These are phyloP conservation scores for Tetrapedia diversipes DNA, from an alignment of 2,888 invertebrate species.

Conservation along the genomic window DNA sequence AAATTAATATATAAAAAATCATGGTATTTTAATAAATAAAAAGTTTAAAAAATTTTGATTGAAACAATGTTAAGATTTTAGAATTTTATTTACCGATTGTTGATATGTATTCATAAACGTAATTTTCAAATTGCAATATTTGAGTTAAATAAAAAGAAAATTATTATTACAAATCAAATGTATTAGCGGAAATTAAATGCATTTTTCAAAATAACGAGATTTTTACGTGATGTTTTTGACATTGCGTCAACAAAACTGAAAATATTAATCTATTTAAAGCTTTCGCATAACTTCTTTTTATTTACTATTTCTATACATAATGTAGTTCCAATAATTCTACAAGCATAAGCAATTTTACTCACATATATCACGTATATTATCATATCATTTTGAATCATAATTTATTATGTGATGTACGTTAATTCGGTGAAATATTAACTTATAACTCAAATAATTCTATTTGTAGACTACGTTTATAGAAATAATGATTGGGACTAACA, in stretches of 20 bases:
- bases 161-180: background rate
- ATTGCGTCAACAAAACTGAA: background rate
- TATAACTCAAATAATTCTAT: background rate
- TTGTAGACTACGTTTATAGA: constrained; percentile 12
- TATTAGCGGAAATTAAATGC: background rate
- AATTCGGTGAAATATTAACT: background rate
- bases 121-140: too few relatives aligned
- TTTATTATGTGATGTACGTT: background rate
- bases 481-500: background rate
- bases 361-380: background rate
- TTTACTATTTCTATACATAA: constrained; percentile 14
- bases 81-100: background rate
- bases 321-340: constrained; percentile 8
- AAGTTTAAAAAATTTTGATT: background rate
- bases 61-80: too few relatives aligned
- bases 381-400: background rate
- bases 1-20: background rate
- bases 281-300: background rate
- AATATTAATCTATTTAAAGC: background rate
- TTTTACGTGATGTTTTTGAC: background rate
- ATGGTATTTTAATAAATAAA: background rate
- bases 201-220: background rate
- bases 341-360: constrained; percentile 18
- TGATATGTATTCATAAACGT: constrained; percentile 1
- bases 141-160: background rate